Evolutionary conservation across 1,140 invertebrate species (phyloP).

Genomic region (Diorhabda carinulata): DNA sequence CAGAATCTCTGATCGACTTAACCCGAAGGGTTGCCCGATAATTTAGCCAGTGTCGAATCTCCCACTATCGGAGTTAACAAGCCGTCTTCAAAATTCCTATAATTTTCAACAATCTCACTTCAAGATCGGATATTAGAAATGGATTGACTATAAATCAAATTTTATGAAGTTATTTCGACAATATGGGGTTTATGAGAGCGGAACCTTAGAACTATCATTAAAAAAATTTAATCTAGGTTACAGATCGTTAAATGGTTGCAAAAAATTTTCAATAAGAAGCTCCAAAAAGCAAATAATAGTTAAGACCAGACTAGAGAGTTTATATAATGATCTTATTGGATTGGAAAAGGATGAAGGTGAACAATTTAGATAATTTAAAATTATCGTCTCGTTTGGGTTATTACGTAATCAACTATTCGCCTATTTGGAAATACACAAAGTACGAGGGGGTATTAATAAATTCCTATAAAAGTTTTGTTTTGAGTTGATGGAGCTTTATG

Average conservation of each 20-base stretch:
- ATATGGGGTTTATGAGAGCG: neutral
- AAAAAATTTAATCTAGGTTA: conserved; percentile 1
- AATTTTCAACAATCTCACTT: conserved; percentile 10
- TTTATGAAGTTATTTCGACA: conserved; percentile 14
- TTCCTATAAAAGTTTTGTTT: no score
- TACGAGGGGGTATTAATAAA: no score
- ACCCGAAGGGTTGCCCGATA: conserved; percentile 9
- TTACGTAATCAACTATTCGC: neutral
- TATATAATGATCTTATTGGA: neutral
- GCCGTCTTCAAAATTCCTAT: conserved; percentile 11
- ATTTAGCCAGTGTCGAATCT: conserved; percentile 13
- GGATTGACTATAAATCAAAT: conserved; percentile 14
- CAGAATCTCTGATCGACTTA: conserved; percentile 7
- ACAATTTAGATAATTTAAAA: neutral
- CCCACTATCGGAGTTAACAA: conserved; percentile 15
- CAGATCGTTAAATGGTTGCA: neutral
- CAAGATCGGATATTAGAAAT: conserved; percentile 14
- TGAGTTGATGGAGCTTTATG: no score
- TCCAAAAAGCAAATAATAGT: conserved; percentile 1
- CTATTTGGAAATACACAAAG: no score
- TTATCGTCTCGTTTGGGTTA: neutral
- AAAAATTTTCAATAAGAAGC: conserved; percentile 3
- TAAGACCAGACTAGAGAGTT: neutral
- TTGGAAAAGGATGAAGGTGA: neutral
- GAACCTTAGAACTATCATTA: neutral